Conservation (phyloP, 2,888 invertebrate genomes). For the Monopis laevigella region DNA sequence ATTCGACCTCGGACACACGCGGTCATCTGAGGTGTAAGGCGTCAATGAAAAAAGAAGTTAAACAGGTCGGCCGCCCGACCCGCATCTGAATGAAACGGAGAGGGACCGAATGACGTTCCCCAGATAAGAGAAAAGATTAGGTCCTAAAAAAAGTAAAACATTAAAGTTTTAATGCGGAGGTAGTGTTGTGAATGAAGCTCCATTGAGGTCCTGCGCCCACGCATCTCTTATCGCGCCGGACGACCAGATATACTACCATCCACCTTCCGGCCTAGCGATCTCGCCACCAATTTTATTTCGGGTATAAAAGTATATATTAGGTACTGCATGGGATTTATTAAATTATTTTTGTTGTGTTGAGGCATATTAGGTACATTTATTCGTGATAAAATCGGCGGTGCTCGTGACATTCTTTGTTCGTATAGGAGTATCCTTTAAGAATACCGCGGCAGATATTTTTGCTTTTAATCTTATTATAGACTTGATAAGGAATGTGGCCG, state of each 20-base stretch:
- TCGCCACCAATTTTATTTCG: constrained; percentile 2
- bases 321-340: background rate
- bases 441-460: constrained; percentile 65
- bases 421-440: constrained; percentile 51
- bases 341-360: background rate
- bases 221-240: constrained; percentile 26
- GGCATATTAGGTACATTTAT: background rate
- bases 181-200: constrained; percentile 64
- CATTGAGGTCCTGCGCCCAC: constrained; percentile 61
- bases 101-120: constrained; percentile 55
- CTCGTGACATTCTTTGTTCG: constrained; percentile 1
- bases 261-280: background rate
- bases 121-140: constrained; percentile 64
- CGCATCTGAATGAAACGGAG: constrained; percentile 62
- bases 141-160: constrained; percentile 40
- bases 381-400: constrained; percentile 29
- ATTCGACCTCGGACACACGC: constrained; percentile 65
- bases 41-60: constrained; percentile 65
- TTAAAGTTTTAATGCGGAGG: constrained; percentile 58
- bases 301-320: background rate
- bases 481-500: constrained; percentile 45
- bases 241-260: too few species aligned
- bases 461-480: constrained; percentile 29
- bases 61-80: constrained; percentile 56
- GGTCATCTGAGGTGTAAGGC: constrained; percentile 63